These are phyloP conservation scores for Prietella phreatophila DNA, from an alignment of 2,113 vertebrate genomes.

Conservation along the genomic window DNA sequence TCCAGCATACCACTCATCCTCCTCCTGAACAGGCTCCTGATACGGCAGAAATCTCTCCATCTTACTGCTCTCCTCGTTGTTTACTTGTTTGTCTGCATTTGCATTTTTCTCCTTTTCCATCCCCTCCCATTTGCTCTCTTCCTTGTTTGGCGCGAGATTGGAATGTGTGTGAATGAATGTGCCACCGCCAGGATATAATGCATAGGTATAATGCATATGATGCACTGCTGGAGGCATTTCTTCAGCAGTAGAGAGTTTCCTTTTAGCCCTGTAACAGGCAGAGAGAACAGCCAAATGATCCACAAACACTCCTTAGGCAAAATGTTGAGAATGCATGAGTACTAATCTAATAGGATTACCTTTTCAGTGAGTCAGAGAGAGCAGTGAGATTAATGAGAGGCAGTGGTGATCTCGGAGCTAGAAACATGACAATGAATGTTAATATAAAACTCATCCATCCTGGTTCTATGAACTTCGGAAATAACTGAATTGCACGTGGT, in stretches of 20 bases:
- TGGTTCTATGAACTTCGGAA: neutral
- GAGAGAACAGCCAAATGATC: neutral
- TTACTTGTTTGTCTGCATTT: neutral
- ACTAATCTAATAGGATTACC: slow-evolving; percentile 13
- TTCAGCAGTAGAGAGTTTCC: slow-evolving; percentile 9
- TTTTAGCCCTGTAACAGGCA: slow-evolving; percentile 28
- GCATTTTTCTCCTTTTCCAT: neutral
- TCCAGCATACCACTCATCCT: slow-evolving; percentile 9
- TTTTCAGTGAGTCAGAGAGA: slow-evolving; percentile 31
- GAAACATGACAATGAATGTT: slow-evolving; percentile 13
- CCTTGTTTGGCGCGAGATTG: slow-evolving; percentile 12
- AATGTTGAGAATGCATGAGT: neutral
- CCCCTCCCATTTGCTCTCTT: slow-evolving; percentile 4
- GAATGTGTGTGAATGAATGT: slow-evolving; percentile 7
- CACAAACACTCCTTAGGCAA: neutral
- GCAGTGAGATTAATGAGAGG: slow-evolving; percentile 40
- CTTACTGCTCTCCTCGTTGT: neutral
- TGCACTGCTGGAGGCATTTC: neutral
- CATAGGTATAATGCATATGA: neutral
- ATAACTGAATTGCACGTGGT: neutral
- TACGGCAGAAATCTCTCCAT: neutral
- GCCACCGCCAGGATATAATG: neutral
- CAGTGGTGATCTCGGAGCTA: slow-evolving; percentile 21
- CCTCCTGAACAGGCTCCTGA: slow-evolving; percentile 28
- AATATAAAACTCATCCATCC: neutral